These are phyloP conservation scores for Sericinus montela DNA, from an alignment of 2,888 invertebrate genomes.

Conservation along the genomic window DNA sequence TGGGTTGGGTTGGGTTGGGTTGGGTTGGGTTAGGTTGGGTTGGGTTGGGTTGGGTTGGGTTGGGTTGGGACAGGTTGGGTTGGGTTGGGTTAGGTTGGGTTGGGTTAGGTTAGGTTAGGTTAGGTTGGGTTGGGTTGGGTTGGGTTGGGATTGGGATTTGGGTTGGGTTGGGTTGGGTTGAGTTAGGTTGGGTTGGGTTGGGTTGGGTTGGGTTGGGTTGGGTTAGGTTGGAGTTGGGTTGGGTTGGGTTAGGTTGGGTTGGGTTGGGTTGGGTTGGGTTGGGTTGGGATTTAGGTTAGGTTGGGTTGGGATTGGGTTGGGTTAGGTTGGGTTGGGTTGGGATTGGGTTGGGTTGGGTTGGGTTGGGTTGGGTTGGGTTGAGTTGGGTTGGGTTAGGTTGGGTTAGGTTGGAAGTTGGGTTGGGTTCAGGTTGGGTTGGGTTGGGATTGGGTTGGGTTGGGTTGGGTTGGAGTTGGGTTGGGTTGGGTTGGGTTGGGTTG, in stretches of 20 bases:
- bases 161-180: not conserved
- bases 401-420: too few species aligned
- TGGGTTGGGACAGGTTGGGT: not conserved
- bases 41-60: not conserved
- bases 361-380: not conserved
- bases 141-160: not conserved
- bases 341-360: not conserved
- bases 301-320: not conserved
- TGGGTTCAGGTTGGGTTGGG: too few species aligned
- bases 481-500: too few species aligned
- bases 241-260: conserved; percentile 17
- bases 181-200: not conserved
- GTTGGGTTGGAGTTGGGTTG: not conserved
- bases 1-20: conserved; percentile 21
- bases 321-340: not conserved
- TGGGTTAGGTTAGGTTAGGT: not conserved
- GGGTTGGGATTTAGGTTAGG: not conserved
- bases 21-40: not conserved
- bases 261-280: not conserved
- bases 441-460: not conserved
- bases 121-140: not conserved
- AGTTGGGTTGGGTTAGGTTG: not conserved
- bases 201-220: not conserved
- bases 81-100: not conserved
- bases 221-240: not conserved